These are phyloP conservation scores for Ceramica pisi DNA, from an alignment of 2,888 invertebrate species.

Conservation along the genomic window DNA sequence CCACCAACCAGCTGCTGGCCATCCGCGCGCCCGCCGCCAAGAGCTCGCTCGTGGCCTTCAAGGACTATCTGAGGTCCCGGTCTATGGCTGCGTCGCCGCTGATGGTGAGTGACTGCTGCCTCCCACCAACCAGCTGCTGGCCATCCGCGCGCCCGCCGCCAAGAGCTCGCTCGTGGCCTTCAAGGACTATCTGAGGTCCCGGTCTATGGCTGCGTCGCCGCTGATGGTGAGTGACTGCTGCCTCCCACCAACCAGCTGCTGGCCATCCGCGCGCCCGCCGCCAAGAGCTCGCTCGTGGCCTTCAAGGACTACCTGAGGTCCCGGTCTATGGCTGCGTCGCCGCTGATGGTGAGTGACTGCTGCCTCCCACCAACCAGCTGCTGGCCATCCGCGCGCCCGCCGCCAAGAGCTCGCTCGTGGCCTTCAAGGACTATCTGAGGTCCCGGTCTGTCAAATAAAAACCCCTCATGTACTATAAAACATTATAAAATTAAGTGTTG, in stretches of 20 bases:
- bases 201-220: constrained; percentile 94
- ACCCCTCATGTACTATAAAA: no score
- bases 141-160: no score
- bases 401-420: constrained; percentile 89
- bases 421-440: constrained; percentile 95
- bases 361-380: no score
- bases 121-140: no score
- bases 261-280: no score
- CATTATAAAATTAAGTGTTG: no score
- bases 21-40: no score
- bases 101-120: no score
- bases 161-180: constrained; percentile 91
- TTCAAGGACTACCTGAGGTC: constrained; percentile 87
- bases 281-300: no score
- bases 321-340: constrained; percentile 94
- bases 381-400: no score
- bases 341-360: neutral
- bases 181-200: constrained; percentile 95
- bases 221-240: constrained; percentile 76
- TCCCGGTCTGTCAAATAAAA: constrained; percentile 64
- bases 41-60: constrained; percentile 94
- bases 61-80: constrained; percentile 88
- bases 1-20: no score
- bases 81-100: no score
- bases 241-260: constrained; percentile 91